Percentiles rank a stretch among this genome's conserved stretches.
These are phyloP conservation scores for Acrobasis suavella DNA, from an alignment of 2,888 invertebrate species.

Conservation along the genomic window DNA sequence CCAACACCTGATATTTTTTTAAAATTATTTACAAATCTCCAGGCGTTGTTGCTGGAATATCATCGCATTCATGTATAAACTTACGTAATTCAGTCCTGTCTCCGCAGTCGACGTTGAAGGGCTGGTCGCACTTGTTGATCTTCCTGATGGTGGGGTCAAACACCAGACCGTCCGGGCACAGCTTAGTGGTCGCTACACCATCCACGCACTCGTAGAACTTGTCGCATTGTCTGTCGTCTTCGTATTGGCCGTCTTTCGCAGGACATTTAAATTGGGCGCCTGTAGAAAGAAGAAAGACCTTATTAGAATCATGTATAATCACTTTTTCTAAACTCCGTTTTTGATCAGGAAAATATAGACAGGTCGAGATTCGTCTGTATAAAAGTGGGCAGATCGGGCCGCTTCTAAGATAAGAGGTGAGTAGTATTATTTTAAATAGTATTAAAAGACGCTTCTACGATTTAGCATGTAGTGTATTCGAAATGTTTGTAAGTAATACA, in stretches of 20 bases:
- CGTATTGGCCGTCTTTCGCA: slow-evolving; percentile 89
- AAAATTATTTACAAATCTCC: neutral
- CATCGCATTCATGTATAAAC: slow-evolving; percentile 58
- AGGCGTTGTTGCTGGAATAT: neutral
- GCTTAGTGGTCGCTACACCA: slow-evolving; percentile 86
- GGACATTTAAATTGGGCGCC: slow-evolving; percentile 89
- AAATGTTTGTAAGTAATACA: too few relatives aligned
- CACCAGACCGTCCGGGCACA: slow-evolving; percentile 94
- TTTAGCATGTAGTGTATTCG: too few relatives aligned
- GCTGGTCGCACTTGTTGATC: slow-evolving; percentile 95
- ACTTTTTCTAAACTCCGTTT: too few relatives aligned
- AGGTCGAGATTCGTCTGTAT: too few relatives aligned
- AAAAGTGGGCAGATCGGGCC: too few relatives aligned
- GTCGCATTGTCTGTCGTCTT: slow-evolving; percentile 91
- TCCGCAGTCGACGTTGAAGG: slow-evolving; percentile 95
- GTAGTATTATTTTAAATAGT: too few relatives aligned
- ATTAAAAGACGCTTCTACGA: too few relatives aligned
- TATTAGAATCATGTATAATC: neutral
- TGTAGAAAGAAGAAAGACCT: slow-evolving; percentile 54
- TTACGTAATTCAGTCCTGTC: slow-evolving; percentile 94
- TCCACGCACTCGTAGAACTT: slow-evolving; percentile 92
- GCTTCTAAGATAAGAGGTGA: too few relatives aligned
- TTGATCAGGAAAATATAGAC: too few relatives aligned
- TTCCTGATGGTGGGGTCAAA: slow-evolving; percentile 93
- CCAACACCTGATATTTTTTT: too few relatives aligned